phyloP scores from a whole-genome alignment of 2,888 invertebrate genomes.

The Acanthosepion lycidas region DNA sequence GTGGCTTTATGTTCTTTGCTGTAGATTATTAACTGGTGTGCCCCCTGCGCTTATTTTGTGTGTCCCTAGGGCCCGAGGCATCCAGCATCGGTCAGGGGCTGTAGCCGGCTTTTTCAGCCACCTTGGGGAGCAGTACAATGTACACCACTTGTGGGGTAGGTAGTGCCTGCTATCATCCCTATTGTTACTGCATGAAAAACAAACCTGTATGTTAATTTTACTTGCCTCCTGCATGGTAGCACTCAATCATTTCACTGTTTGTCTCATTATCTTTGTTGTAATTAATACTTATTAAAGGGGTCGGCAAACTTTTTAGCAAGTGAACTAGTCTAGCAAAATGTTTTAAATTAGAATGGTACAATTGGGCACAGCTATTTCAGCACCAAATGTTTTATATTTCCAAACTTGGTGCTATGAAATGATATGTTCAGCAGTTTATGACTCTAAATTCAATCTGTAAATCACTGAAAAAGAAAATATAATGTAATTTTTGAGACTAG shows the following conservation, averaged over 20 bases:
- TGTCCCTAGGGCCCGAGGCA: conserved; percentile 85
- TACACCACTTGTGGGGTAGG: conserved; percentile 99
- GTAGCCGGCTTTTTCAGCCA: conserved; percentile 99
- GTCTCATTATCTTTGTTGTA: background rate
- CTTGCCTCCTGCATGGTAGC: background rate
- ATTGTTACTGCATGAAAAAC: background rate
- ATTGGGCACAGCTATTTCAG: too few species aligned
- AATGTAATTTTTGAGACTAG: too few species aligned
- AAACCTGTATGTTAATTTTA: background rate
- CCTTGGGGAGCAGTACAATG: conserved; percentile 95
- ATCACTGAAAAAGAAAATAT: too few species aligned
- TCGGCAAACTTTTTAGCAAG: too few species aligned
- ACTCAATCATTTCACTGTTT: background rate
- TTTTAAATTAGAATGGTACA: too few species aligned
- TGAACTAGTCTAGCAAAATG: too few species aligned
- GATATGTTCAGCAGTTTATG: too few species aligned
- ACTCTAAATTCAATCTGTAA: too few species aligned
- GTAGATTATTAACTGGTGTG: conserved; percentile 6
- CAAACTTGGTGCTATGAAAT: too few species aligned
- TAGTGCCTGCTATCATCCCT: conserved; percentile 48
- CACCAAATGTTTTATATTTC: too few species aligned
- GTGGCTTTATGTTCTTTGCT: background rate
- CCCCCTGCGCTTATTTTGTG: background rate
- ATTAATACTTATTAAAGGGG: too few species aligned
- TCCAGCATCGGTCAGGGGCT: conserved; percentile 90